phyloP scores from a whole-genome alignment of 2,113 vertebrate genomes.

The Odontesthes bonariensis region DNA sequence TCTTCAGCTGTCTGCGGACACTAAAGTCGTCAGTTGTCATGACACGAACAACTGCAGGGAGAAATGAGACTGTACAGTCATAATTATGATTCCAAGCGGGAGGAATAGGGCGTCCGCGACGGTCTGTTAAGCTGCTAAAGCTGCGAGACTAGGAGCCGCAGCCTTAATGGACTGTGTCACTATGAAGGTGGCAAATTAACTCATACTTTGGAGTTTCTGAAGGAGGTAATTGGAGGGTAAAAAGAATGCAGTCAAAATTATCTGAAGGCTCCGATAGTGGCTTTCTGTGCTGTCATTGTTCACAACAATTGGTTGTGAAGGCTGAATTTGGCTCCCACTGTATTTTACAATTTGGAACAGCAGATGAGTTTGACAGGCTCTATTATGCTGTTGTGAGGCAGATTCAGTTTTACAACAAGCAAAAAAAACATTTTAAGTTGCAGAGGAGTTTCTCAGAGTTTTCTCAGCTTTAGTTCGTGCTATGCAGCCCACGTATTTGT shows the following conservation, averaged over 20 bases:
- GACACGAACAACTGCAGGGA: slow-evolving; percentile 8
- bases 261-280: slow-evolving; percentile 35
- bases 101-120: slow-evolving; percentile 18
- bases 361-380: slow-evolving; percentile 49
- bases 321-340: slow-evolving; percentile 45
- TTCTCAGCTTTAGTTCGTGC: slow-evolving; percentile 11
- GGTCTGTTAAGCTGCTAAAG: slow-evolving; percentile 36
- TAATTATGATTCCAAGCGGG: slow-evolving; percentile 50
- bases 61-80: slow-evolving; percentile 39
- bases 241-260: slow-evolving; percentile 48
- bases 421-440: slow-evolving; percentile 31
- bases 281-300: slow-evolving; percentile 53
- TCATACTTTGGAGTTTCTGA: slow-evolving; percentile 42
- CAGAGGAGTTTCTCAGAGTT: slow-evolving; percentile 5
- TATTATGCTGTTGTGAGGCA: slow-evolving; percentile 15
- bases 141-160: slow-evolving; percentile 23
- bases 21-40: slow-evolving; percentile 25
- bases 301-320: slow-evolving; percentile 54
- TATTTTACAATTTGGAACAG: slow-evolving; percentile 41
- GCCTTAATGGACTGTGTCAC: slow-evolving; percentile 50
- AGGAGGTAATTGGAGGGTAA: slow-evolving; percentile 42
- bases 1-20: slow-evolving; percentile 24
- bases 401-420: slow-evolving; percentile 29
- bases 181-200: slow-evolving; percentile 60
- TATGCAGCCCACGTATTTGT: not conserved